Conservation (phyloP, 2,888 invertebrate genomes). For the Drosophila eohydei region DNA sequence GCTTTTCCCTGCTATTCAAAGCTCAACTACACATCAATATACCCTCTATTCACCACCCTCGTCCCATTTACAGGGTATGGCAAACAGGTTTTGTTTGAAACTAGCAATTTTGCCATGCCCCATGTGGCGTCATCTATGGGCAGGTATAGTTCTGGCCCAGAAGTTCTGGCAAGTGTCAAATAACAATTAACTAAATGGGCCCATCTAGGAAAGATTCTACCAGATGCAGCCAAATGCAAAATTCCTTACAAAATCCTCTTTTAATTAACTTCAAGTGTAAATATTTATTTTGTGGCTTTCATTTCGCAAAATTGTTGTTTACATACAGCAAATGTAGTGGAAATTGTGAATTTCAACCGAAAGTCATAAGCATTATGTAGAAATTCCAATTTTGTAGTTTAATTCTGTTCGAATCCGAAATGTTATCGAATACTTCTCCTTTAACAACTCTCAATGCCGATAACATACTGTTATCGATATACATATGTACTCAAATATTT, state of each 20-base stretch:
- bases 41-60: neutral
- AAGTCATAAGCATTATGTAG: neutral
- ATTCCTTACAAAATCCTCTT: neutral
- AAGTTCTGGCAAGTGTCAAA: constrained; percentile 18
- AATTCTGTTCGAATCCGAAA: neutral
- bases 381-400: neutral
- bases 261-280: constrained; percentile 3
- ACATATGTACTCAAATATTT: neutral
- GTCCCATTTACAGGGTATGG: neutral
- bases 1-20: neutral
- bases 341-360: neutral
- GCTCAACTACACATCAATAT: neutral
- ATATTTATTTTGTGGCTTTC: constrained; percentile 3
- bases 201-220: neutral
- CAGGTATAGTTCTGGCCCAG: neutral
- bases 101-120: neutral
- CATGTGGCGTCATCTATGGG: constrained; percentile 30
- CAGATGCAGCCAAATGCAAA: constrained; percentile 7
- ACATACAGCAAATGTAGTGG: neutral
- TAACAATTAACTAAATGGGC: constrained; percentile 18
- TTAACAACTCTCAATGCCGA: neutral
- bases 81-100: constrained; percentile 6
- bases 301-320: neutral
- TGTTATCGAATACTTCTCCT: neutral
- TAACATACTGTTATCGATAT: neutral